Evolutionary conservation across 2,888 invertebrate species (phyloP), one percentile per base, ranked within the genome.

Genomic region (Scrobipalpa atriplicella): DNA sequence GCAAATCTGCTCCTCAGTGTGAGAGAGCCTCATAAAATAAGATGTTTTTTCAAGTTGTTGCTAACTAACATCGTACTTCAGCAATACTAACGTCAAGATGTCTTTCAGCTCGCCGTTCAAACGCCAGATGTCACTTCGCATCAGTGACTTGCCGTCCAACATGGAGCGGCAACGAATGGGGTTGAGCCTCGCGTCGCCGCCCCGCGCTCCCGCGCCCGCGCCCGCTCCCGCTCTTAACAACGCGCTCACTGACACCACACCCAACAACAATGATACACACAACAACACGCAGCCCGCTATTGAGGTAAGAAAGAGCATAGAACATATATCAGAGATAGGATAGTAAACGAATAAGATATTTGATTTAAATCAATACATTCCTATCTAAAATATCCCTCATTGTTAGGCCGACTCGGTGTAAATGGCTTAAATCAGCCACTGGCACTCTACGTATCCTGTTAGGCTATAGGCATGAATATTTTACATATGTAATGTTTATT

Each of bases 61-160:
- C 13, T 8, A n/a, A n/a, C n/a, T n/a, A n/a, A n/a, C n/a, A n/a
- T n/a, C n/a, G n/a, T n/a, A n/a, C n/a, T n/a, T n/a, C n/a, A 56
- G 2, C 11, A 5, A 80, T 91, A 88, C 92, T 91, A 11, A 52
- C 18, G 93, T 52, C 10, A 11, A n/a, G 6, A 7, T 36, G 54
- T 64, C 10, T 62, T 64, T 18, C 88, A 97, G 96, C 80, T 98
- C 98, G 18, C 99, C 97, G 70, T 99, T 98, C 93, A 99, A 99
- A 93, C 95, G 99, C 58, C 98, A 99, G 88, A 96, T 99, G 94
- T 99, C 99, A 70, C 94, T 99, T 73, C 96, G 99, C 71, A 96
- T 99, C 78, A 97, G 96, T 85, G 99, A 99, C 93, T 94, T 99
- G 87, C 99, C 99, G 68, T 99, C 99, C 79, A 99, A 98, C 84